phyloP scores from a whole-genome alignment of 2,113 vertebrate genomes.

The Pipa parva region DNA sequence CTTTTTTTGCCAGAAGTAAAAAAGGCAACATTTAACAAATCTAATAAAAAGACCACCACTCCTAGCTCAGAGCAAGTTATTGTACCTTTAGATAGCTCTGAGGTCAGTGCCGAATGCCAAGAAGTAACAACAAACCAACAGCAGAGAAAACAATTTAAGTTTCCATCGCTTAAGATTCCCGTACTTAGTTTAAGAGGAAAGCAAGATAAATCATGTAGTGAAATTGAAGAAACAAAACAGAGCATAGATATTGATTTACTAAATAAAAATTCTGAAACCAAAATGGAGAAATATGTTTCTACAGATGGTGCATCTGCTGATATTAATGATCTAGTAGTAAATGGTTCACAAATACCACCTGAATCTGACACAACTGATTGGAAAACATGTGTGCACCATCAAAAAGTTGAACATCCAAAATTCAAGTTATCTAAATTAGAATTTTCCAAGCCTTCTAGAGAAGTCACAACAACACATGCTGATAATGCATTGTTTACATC shows the following conservation, averaged over 20 bases:
- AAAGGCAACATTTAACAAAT: conserved; percentile 16
- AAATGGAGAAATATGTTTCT: neutral
- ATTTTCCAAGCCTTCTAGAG: conserved; percentile 15
- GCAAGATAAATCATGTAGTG: neutral
- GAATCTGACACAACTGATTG: conserved; percentile 1
- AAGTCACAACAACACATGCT: conserved; percentile 42
- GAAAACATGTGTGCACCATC: conserved; percentile 15
- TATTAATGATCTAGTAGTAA: neutral
- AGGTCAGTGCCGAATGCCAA: neutral
- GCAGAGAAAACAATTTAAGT: conserved; percentile 54
- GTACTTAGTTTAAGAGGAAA: conserved; percentile 44
- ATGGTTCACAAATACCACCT: neutral
- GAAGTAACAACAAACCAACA: neutral
- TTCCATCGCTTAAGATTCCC: conserved; percentile 55
- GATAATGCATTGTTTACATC: conserved; percentile 33
- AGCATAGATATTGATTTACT: neutral
- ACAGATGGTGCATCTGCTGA: neutral
- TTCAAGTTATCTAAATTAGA: conserved; percentile 25
- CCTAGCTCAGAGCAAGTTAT: neutral
- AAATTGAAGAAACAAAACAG: neutral
- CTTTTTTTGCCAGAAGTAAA: conserved; percentile 6
- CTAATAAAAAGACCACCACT: neutral
- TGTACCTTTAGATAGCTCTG: conserved; percentile 55
- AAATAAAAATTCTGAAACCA: neutral
- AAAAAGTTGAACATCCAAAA: neutral